These are phyloP conservation scores for Drosophila neutralis DNA, from an alignment of 2,888 invertebrate genomes.

Conservation along the genomic window DNA sequence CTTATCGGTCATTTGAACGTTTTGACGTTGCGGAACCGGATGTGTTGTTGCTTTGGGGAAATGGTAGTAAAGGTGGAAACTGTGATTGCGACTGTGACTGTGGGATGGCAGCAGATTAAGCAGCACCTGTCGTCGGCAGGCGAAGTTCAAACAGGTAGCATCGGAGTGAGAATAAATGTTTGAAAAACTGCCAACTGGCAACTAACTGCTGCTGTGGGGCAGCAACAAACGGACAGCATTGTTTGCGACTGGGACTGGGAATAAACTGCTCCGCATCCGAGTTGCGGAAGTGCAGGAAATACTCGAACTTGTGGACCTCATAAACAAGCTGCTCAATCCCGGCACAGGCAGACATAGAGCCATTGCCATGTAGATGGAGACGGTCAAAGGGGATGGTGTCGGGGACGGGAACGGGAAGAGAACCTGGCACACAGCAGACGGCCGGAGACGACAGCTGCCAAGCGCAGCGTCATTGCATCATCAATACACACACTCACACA, in stretches of 20 bases:
- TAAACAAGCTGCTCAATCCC: conserved; percentile 50
- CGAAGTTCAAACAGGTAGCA: conserved; percentile 43
- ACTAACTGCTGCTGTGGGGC: neutral
- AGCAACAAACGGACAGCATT: conserved; percentile 55
- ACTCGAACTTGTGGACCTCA: conserved; percentile 50
- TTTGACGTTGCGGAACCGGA: conserved; percentile 11
- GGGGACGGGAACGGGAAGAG: conserved; percentile 8
- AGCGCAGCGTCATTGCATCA: conserved; percentile 82
- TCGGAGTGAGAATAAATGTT: conserved; percentile 23
- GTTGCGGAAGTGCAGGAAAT: conserved; percentile 74
- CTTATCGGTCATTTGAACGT: conserved; percentile 4
- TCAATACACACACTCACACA: conserved; percentile 59
- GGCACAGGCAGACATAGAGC: conserved; percentile 9
- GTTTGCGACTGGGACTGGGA: conserved; percentile 42
- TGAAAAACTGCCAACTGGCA: conserved; percentile 14
- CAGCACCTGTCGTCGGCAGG: conserved; percentile 46
- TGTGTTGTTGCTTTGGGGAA: conserved; percentile 2
- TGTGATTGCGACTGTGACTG: neutral
- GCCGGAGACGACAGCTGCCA: conserved; percentile 82
- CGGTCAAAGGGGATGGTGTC: neutral
- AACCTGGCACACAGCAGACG: conserved; percentile 28
- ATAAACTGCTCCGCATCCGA: conserved; percentile 38
- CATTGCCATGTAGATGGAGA: conserved; percentile 3
- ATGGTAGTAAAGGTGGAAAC: conserved; percentile 24
- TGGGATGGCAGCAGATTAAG: conserved; percentile 1